phyloP scores from a whole-genome alignment of 2,113 vertebrate species.

The Onychostruthus taczanowskii region DNA sequence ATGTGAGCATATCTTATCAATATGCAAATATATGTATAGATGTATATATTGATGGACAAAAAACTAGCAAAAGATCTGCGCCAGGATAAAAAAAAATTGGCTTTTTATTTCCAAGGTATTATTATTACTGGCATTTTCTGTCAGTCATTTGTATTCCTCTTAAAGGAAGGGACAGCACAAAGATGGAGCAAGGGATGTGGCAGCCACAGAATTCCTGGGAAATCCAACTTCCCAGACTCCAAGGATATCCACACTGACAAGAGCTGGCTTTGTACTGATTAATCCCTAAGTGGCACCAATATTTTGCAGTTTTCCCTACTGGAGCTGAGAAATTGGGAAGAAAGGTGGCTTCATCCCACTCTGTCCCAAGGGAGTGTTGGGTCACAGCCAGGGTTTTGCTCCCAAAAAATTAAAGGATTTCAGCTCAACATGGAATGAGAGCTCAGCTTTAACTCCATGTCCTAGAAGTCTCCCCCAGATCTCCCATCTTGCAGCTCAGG shows the following conservation, averaged over 20 bases:
- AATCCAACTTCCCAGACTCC: neutral
- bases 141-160: neutral
- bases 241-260: neutral
- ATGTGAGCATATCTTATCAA: neutral
- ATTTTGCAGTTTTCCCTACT: neutral
- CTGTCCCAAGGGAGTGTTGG: neutral
- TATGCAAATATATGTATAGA: too few relatives aligned
- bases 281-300: neutral
- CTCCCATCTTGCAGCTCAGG: neutral
- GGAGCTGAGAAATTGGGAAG: neutral
- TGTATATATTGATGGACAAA: neutral
- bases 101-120: neutral
- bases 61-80: accelerated
- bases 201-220: neutral
- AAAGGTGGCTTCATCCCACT: neutral
- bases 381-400: neutral
- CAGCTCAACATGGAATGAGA: neutral
- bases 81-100: neutral
- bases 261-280: neutral
- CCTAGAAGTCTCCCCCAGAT: neutral
- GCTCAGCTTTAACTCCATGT: neutral
- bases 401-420: neutral
- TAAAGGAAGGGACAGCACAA: neutral
- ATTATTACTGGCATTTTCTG: neutral
- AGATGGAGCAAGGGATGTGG: neutral